phyloP scores from a whole-genome alignment of 2,113 vertebrate species.

The Tautogolabrus adspersus region DNA sequence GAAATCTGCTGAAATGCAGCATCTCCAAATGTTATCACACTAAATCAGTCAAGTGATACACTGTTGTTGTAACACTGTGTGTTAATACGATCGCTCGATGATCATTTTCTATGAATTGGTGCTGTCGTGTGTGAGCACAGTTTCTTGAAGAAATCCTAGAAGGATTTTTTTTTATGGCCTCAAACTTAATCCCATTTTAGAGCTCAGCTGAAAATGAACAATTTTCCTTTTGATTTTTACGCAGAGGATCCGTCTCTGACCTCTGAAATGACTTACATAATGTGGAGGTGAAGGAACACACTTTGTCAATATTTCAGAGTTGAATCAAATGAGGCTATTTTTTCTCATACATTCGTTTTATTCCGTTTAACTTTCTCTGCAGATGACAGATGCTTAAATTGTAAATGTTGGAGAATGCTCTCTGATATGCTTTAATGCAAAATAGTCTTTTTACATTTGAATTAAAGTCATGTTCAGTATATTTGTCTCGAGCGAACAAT shows the following conservation, averaged over 20 bases:
- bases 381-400: too few relatives aligned
- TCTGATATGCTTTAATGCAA: too few relatives aligned
- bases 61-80: background rate
- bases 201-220: background rate
- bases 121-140: background rate
- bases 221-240: background rate
- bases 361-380: too few relatives aligned
- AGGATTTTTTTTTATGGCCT: background rate
- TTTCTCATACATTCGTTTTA: too few relatives aligned
- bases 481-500: too few relatives aligned
- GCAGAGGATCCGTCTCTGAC: background rate
- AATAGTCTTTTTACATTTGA: too few relatives aligned
- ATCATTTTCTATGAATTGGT: background rate
- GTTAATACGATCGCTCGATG: background rate
- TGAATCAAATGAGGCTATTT: too few relatives aligned
- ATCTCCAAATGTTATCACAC: constrained; percentile 26
- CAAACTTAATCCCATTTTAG: background rate
- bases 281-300: background rate
- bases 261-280: background rate
- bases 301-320: background rate
- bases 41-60: background rate
- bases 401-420: too few relatives aligned
- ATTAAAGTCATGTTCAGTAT: too few relatives aligned
- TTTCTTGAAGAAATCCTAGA: background rate
- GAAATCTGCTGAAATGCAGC: constrained; percentile 55